Percentiles rank a stretch among this genome's conserved stretches.
These are phyloP conservation scores for Melanotaenia nigrans DNA, from an alignment of 2,797 vertebrate genomes.

Conservation along the genomic window DNA sequence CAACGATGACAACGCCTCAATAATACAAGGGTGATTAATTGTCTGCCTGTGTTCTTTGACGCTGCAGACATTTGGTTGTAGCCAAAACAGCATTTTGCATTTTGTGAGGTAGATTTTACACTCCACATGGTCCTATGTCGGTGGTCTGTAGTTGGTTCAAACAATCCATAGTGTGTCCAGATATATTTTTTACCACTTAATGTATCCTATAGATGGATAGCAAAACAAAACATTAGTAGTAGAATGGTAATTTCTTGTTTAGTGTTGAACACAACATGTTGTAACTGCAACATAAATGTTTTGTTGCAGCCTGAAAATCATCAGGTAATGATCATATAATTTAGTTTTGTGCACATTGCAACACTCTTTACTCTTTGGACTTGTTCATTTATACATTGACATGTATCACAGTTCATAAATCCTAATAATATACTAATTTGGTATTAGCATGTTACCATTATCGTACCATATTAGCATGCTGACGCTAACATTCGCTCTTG, in stretches of 20 bases:
- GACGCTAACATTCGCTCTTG: no score
- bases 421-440: no score
- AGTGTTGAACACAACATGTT: no score
- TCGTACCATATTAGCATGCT: no score
- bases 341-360: neutral
- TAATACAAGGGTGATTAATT: neutral
- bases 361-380: neutral
- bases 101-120: neutral
- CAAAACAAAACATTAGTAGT: no score
- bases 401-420: neutral
- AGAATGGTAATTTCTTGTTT: neutral
- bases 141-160: neutral
- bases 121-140: neutral
- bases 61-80: neutral
- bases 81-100: neutral
- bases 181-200: neutral
- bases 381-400: neutral
- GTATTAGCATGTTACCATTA: no score
- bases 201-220: neutral
- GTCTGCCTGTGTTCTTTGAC: neutral
- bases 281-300: no score
- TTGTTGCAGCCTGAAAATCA: no score
- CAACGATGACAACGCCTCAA: neutral
- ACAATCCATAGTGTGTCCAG: neutral
- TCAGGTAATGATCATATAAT: no score